Base-by-base conservation (phyloP, 2,888 invertebrate genomes). In the Heliothis peltigera region DNA sequence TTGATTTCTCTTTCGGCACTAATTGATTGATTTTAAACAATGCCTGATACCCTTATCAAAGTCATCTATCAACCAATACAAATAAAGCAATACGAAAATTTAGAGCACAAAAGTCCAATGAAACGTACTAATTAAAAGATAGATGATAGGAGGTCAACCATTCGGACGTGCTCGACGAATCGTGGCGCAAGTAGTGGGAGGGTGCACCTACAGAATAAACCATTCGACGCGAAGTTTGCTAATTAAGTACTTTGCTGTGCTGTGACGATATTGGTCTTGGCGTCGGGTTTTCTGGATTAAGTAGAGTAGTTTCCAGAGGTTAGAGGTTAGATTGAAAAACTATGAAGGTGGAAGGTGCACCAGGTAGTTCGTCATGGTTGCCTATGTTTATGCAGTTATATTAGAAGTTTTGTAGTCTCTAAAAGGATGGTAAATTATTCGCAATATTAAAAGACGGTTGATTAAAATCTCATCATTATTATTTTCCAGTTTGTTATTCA, bases 181-280 rank as follows among this genome's bases (percentile, higher is more conserved):
- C 17, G 32, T 19, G 56, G 55, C 17, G 22, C 63, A 60, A 49
- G 57, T 60, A 55, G 67, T 46, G 53, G 43, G 58, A 15, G 32
- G 47, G 43, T n/a, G 46, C 21, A 35, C 32, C 49, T 47, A 49
- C 42, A 10, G 28, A 52, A 39, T 48, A 28, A 55, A 59, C 48
- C 28, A 39, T 56, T 62, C 46, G 59, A n/a, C 55, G 46, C 49
- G 12, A 74, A 71, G 46, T 74, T 70, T 46, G 48, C 62, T 76
- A 67, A 74, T 76, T 59, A 63, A 62, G 56, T 70, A 49, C 58
- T 66, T 61, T 60, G 19, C 70, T 61, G 25, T 48, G 43, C 44
- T 28, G 54, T 39, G 48, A 43, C 42, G 47, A 21, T 55, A 39
- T 69, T 64, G 49, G 76, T 43, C 52, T 62, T 53, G 19, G 18